Conservation (phyloP, 2,888 invertebrate species). For the Ernsta delagoae region DNA sequence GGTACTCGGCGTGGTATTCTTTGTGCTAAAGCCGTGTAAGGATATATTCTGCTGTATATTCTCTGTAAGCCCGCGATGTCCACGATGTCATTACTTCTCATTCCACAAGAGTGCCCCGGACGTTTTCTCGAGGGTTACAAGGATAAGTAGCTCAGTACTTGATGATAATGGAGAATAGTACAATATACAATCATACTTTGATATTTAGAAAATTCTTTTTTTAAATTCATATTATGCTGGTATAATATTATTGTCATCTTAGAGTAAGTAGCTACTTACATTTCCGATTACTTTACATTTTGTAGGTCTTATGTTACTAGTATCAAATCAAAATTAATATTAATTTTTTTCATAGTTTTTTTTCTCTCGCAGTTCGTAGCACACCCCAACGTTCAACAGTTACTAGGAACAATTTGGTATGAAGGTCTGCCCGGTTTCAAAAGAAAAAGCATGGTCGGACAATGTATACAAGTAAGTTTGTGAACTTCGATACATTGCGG, state of each 20-base stretch:
- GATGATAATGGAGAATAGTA: background rate
- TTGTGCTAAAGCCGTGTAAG: too few species aligned
- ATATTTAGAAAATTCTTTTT: background rate
- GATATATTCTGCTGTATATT: background rate
- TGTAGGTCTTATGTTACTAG: too few species aligned
- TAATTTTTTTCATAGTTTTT: too few species aligned
- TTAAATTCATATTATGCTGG: background rate
- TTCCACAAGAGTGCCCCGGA: slow-evolving; percentile 8
- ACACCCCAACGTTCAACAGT: slow-evolving; percentile 98
- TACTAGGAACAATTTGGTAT: slow-evolving; percentile 98
- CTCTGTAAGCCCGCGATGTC: background rate
- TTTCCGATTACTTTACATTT: too few species aligned
- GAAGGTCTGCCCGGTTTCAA: slow-evolving; percentile 98
- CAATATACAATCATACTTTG: background rate
- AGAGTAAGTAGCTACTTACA: too few species aligned
- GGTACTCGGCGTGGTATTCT: too few species aligned
- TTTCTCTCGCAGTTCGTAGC: slow-evolving; percentile 93
- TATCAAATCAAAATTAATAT: too few species aligned
- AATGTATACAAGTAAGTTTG: slow-evolving; percentile 89
- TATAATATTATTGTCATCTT: too few species aligned
- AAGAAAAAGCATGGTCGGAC: slow-evolving; percentile 94
- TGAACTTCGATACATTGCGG: too few species aligned
- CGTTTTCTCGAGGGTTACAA: background rate
- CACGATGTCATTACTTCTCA: slow-evolving; percentile 20
- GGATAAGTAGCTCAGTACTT: background rate